Evolutionary conservation across 2,888 invertebrate genomes (phyloP), one percentile per base, ranked within the genome.

Genomic region (Stenodera caucasica): DNA sequence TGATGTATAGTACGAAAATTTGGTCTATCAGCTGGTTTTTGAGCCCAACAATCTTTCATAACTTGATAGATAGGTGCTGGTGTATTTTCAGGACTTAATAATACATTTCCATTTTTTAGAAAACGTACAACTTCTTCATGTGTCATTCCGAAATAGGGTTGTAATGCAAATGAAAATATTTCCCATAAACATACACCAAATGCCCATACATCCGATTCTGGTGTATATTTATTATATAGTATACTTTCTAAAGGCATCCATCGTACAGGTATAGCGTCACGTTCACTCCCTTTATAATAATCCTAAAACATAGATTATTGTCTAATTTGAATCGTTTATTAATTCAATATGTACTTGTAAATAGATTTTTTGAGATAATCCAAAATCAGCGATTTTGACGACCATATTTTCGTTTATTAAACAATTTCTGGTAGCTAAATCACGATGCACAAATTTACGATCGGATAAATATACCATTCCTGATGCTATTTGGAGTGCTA

Each of bases 211-310:
- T 98, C 98, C 11, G 96, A 95, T 79, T 97, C 96, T 64, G 94
- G 86, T 12, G 97, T 96, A 81, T 96, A 98, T 80, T 96, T 96
- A 81, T 96, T 97, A 79, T 96, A 96, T 56, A 97, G 84, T 78
- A 98, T 96, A 80, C 96, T 94, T 81, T 98, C 97, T 63, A 96
- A 83, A 21, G 97, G 97, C 96, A 98, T 97, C 98, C 98, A 98
- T 78, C 98, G 86, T 23, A 98, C 95, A 33, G 97, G 97, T 71
- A 98, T 96, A 14, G 96, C 96, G 81, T 96, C 96, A 77, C 94
- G 91, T 75, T 96, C 95, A 79, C 94, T 91, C 11, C 97, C 97
- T 80, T 96, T 95, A 80, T 96, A 97, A 78, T 96, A 96, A 80
- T 96, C 95, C 83, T 77, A 58, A 32, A 68, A 60, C 55, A 58